Evolutionary conservation across 2,797 vertebrate species (phyloP).

Genomic region (Capromys pilorides): DNA sequence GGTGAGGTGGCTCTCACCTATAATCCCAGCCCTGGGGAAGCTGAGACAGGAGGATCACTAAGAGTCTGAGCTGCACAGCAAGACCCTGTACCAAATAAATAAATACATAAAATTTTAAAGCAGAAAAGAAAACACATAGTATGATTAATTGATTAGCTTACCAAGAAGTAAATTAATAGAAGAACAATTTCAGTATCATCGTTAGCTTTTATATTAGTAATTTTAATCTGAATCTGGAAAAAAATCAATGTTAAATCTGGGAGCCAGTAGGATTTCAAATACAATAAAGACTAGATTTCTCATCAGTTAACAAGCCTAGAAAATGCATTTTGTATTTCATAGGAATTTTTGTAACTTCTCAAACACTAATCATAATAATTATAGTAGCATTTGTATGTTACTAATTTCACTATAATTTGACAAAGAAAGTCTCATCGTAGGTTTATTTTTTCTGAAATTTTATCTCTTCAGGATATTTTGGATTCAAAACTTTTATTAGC

Average conservation of each 20-base stretch:
- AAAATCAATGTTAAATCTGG: background rate
- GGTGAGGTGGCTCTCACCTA: too few species aligned
- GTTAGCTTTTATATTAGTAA: background rate
- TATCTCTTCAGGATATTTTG: background rate
- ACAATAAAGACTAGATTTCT: background rate
- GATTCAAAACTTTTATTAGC: background rate
- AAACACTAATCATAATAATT: slow-evolving; percentile 12
- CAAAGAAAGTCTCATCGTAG: background rate
- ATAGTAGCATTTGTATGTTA: background rate
- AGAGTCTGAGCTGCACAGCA: too few species aligned
- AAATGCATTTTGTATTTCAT: slow-evolving; percentile 5
- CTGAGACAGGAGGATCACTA: too few species aligned
- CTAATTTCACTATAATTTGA: slow-evolving; percentile 17
- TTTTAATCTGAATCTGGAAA: background rate
- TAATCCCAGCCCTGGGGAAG: too few species aligned
- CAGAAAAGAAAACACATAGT: background rate
- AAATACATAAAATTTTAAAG: too few species aligned
- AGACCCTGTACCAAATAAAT: too few species aligned
- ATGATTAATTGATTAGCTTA: slow-evolving; percentile 12
- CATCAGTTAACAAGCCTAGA: background rate
- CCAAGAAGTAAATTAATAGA: background rate
- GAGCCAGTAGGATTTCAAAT: slow-evolving; percentile 19
- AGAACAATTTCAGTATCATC: slow-evolving; percentile 7
- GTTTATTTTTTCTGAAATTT: background rate
- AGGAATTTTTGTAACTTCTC: slow-evolving; percentile 1